Evolutionary conservation across 2,888 invertebrate genomes (phyloP).

Genomic region (Caprella mutica): DNA sequence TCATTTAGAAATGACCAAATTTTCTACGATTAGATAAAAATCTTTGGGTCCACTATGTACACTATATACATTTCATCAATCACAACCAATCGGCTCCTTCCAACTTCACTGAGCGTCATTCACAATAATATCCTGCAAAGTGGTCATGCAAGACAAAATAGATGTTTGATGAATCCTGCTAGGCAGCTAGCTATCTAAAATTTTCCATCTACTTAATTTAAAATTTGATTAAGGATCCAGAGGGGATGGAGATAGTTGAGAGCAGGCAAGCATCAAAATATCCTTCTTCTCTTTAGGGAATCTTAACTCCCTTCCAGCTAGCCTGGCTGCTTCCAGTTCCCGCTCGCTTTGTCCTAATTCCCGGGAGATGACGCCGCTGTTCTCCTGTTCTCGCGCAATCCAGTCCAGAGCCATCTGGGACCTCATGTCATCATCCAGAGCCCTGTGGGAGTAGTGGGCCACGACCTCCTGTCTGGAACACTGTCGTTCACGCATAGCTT

Average conservation of each 20-base stretch:
- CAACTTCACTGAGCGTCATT: too few relatives aligned
- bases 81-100: too few relatives aligned
- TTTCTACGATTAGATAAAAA: constrained; percentile 10
- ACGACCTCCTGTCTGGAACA: constrained; percentile 84
- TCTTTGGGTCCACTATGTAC: constrained; percentile 11
- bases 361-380: constrained; percentile 56
- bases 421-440: constrained; percentile 87
- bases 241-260: constrained; percentile 51
- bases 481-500: constrained; percentile 68
- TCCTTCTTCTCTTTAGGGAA: constrained; percentile 94
- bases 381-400: constrained; percentile 53
- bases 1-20: too few relatives aligned
- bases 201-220: too few relatives aligned
- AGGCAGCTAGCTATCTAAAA: too few relatives aligned
- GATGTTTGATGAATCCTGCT: too few relatives aligned
- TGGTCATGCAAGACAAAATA: too few relatives aligned
- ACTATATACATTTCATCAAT: constrained; percentile 9
- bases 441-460: constrained; percentile 83
- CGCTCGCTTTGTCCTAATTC: constrained; percentile 75
- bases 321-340: constrained; percentile 70
- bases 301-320: constrained; percentile 78
- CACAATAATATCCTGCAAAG: too few relatives aligned
- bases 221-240: constrained; percentile 21
- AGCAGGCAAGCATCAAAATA: constrained; percentile 76
- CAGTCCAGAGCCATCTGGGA: constrained; percentile 92